phyloP scores from a whole-genome alignment of 2,113 vertebrate genomes.

The Eubucco bourcierii region DNA sequence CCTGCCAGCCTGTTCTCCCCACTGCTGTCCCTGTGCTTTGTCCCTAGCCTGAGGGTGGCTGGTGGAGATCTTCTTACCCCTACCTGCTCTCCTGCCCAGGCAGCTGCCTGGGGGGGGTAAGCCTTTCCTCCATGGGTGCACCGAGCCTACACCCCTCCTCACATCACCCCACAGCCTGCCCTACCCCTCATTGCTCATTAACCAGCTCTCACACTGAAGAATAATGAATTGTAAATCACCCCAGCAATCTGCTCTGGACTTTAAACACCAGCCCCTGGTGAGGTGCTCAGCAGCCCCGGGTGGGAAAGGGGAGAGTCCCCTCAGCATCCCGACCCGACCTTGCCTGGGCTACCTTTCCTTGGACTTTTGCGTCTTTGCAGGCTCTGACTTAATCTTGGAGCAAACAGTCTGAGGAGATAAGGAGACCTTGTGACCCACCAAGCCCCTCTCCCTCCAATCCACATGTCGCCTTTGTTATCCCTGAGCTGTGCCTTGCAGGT shows the following conservation, averaged over 20 bases:
- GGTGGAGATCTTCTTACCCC: neutral
- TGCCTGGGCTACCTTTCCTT: neutral
- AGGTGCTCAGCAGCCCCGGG: neutral
- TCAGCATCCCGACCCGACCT: neutral
- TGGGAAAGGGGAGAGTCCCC: neutral
- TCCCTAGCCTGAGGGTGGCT: neutral
- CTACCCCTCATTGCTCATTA: constrained; percentile 60
- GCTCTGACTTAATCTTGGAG: constrained; percentile 39
- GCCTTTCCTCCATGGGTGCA: neutral
- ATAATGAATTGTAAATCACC: constrained; percentile 36
- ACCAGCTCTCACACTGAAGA: neutral
- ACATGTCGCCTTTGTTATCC: neutral
- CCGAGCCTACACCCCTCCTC: neutral
- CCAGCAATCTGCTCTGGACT: constrained; percentile 4
- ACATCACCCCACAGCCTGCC: neutral
- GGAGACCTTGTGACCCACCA: neutral
- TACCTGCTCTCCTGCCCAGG: neutral
- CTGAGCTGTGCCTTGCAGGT: neutral
- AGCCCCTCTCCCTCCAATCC: neutral
- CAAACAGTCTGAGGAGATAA: constrained; percentile 47
- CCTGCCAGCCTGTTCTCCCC: neutral
- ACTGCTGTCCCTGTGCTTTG: neutral
- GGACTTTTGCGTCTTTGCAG: constrained; percentile 33
- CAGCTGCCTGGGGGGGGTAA: neutral
- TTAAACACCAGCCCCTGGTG: neutral